Conservation (phyloP, 1,140 invertebrate genomes). For the Leptestheria dahalacensis region DNA sequence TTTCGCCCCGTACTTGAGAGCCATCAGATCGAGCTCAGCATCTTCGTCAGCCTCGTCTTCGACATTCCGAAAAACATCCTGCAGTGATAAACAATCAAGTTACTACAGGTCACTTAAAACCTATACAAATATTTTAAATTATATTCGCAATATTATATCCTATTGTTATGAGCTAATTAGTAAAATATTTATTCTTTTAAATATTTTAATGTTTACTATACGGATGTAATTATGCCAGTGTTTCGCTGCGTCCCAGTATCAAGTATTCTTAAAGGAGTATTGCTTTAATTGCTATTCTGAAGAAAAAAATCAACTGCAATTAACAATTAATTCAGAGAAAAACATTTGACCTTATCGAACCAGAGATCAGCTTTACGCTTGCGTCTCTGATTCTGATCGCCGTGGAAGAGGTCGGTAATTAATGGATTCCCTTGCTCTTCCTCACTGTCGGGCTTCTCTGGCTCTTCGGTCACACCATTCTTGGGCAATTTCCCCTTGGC, state of each 20-base stretch:
- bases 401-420: constrained; percentile 64
- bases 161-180: too few species aligned
- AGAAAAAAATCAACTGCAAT: too few species aligned
- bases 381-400: constrained; percentile 50
- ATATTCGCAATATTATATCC: too few species aligned
- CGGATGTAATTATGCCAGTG: not conserved
- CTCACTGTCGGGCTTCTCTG: constrained; percentile 22
- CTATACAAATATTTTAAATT: too few species aligned
- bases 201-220: too few species aligned
- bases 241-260: too few species aligned
- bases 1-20: constrained; percentile 38
- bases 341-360: constrained; percentile 80
- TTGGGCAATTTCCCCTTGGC: constrained; percentile 25
- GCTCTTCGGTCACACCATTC: constrained; percentile 20
- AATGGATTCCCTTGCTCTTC: constrained; percentile 48
- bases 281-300: too few species aligned
- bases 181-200: too few species aligned
- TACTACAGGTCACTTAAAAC: not conserved
- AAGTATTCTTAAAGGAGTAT: too few species aligned
- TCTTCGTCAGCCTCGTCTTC: constrained; percentile 70
- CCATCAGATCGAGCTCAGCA: constrained; percentile 65
- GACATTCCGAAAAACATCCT: constrained; percentile 67
- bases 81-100: constrained; percentile 13
- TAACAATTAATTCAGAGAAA: too few species aligned
- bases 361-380: constrained; percentile 65